Evolutionary conservation across 2,888 invertebrate species (phyloP).

Genomic region (Trichogramma dendrolimi): DNA sequence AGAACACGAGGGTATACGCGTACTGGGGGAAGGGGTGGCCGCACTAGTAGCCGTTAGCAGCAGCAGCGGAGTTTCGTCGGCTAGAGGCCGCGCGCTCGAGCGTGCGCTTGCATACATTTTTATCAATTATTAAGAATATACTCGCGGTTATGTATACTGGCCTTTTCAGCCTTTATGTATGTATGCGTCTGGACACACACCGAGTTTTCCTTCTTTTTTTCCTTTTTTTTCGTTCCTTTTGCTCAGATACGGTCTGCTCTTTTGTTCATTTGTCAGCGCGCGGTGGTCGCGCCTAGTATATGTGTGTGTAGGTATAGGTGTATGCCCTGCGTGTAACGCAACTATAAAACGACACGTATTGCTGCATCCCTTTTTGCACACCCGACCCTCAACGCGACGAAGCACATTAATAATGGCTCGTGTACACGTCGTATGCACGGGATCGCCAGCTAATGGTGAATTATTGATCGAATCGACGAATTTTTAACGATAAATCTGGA

Average conservation of each 20-base stretch:
- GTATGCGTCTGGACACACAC: slow-evolving; percentile 20
- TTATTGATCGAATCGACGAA: too few species aligned
- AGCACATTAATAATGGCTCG: neutral
- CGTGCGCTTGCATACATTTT: slow-evolving; percentile 48
- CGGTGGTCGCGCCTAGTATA: too few species aligned
- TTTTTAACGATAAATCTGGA: too few species aligned
- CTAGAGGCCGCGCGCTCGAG: slow-evolving; percentile 7
- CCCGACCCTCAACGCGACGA: too few species aligned
- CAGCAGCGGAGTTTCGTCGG: slow-evolving; percentile 4
- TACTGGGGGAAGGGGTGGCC: too few species aligned
- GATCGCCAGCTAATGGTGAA: too few species aligned
- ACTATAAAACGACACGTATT: too few species aligned
- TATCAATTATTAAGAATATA: slow-evolving; percentile 51
- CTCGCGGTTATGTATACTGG: slow-evolving; percentile 30
- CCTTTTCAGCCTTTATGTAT: slow-evolving; percentile 4
- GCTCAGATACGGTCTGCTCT: neutral
- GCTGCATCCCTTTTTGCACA: too few species aligned
- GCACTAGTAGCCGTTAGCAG: too few species aligned
- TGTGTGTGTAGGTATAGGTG: too few species aligned
- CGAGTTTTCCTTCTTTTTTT: slow-evolving; percentile 25
- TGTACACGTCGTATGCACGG: neutral
- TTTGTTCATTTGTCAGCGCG: slow-evolving; percentile 17
- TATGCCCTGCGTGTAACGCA: too few species aligned
- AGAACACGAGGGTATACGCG: too few species aligned
- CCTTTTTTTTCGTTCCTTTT: slow-evolving; percentile 25